Conservation (phyloP, 2,113 vertebrate genomes). For the Spilogale gracilis region DNA sequence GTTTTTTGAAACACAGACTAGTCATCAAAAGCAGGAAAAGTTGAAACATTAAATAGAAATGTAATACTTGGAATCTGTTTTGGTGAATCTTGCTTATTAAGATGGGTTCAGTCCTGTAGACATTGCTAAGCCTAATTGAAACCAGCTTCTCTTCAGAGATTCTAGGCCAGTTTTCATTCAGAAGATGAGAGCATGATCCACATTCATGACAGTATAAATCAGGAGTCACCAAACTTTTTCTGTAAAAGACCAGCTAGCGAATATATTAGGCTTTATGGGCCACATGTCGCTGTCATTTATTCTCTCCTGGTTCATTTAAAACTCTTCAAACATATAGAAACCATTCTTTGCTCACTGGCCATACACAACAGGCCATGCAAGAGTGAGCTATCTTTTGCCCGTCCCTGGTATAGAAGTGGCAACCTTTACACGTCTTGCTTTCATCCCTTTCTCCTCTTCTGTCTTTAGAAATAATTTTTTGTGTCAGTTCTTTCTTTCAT, state of each 20-base stretch:
- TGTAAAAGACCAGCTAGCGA: background rate
- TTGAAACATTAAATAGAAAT: background rate
- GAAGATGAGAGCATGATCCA: background rate
- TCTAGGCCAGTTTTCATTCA: background rate
- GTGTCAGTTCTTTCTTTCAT: background rate
- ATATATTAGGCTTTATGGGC: background rate
- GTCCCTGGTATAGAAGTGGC: background rate
- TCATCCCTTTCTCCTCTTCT: conserved; percentile 2
- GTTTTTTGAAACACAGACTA: background rate
- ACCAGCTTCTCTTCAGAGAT: background rate
- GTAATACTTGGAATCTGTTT: background rate
- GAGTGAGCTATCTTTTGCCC: background rate
- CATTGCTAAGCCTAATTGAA: background rate
- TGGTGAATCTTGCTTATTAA: background rate
- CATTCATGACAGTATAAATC: background rate
- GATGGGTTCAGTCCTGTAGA: background rate
- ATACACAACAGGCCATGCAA: background rate
- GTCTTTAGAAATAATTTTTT: background rate
- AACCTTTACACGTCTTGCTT: background rate
- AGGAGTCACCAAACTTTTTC: background rate
- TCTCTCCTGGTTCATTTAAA: background rate
- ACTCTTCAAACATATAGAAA: background rate
- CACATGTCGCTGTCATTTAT: background rate
- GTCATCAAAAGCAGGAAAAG: background rate
- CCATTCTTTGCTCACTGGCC: background rate